Percentiles rank a stretch among this genome's conserved stretches.
Conservation (phyloP, 2,797 vertebrate species). For the Pyrocephalus nanus region DNA sequence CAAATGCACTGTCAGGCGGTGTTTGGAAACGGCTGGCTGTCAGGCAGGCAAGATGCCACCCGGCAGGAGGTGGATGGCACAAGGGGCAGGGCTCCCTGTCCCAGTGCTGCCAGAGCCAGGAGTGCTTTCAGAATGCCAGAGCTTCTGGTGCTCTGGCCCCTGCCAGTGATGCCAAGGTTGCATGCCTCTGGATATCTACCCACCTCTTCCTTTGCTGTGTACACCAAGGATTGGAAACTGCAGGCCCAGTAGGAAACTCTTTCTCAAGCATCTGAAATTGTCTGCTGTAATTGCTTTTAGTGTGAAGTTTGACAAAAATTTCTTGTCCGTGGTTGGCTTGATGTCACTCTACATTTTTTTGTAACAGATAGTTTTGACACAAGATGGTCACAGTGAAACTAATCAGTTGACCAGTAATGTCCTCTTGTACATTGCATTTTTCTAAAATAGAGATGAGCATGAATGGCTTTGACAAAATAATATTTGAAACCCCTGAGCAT, state of each 20-base stretch:
- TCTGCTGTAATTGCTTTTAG: not conserved
- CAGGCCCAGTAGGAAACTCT: not conserved
- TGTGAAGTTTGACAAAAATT: not conserved
- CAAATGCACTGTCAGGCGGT: not conserved
- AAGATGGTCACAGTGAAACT: not conserved
- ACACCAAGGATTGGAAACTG: fast-evolving
- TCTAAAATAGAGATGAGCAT: not conserved
- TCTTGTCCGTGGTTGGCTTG: not conserved
- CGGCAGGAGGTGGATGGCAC: fast-evolving
- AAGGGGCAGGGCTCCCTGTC: not conserved
- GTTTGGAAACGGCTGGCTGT: conserved; percentile 13
- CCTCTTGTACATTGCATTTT: not conserved
- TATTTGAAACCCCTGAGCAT: not conserved
- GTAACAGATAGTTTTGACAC: not conserved
- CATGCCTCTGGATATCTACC: not conserved
- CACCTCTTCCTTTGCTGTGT: not conserved
- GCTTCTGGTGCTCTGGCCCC: fast-evolving
- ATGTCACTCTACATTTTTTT: not conserved
- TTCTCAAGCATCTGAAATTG: not conserved
- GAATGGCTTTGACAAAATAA: not conserved
- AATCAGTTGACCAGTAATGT: not conserved
- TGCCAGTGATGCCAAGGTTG: fast-evolving
- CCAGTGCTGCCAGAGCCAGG: not conserved
- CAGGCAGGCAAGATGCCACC: not conserved
- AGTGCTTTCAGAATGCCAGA: not conserved